phyloP scores from a whole-genome alignment of 2,797 vertebrate genomes.

The Streptopelia turtur region DNA sequence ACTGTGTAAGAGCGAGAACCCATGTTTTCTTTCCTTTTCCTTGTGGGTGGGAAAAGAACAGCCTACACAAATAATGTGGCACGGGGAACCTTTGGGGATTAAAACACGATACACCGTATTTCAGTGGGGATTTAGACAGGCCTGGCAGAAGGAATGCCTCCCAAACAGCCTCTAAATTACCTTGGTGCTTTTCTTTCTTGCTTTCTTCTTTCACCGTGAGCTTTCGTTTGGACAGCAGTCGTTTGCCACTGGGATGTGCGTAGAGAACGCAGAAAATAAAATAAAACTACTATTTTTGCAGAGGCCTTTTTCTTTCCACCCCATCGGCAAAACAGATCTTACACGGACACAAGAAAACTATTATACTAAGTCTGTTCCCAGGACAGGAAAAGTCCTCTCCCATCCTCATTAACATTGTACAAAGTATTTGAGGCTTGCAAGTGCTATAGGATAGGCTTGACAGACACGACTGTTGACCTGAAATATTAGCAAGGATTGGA shows the following conservation, averaged over 20 bases:
- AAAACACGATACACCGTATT: neutral
- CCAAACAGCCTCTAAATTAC: neutral
- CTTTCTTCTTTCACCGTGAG: neutral
- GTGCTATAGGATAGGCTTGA: slow-evolving; percentile 5
- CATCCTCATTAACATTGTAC: slow-evolving; percentile 20
- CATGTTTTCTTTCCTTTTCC: neutral
- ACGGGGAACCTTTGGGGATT: neutral
- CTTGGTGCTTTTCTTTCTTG: neutral
- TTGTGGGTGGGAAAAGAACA: neutral
- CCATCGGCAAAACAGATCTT: neutral
- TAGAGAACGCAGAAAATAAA: neutral
- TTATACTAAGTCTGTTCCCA: neutral
- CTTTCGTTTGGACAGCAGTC: neutral
- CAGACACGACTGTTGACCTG: neutral
- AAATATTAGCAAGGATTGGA: neutral
- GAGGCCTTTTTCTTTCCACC: neutral
- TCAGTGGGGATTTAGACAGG: slow-evolving; percentile 31
- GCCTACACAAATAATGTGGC: neutral
- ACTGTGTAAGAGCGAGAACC: neutral
- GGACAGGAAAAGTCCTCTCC: slow-evolving; percentile 35
- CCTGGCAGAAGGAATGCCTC: neutral
- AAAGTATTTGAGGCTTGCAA: slow-evolving; percentile 46
- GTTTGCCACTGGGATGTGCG: neutral
- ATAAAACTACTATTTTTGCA: neutral
- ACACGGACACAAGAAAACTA: neutral